Base-by-base conservation (phyloP, 2,113 vertebrate genomes). In the Myrmecobius fasciatus region DNA sequence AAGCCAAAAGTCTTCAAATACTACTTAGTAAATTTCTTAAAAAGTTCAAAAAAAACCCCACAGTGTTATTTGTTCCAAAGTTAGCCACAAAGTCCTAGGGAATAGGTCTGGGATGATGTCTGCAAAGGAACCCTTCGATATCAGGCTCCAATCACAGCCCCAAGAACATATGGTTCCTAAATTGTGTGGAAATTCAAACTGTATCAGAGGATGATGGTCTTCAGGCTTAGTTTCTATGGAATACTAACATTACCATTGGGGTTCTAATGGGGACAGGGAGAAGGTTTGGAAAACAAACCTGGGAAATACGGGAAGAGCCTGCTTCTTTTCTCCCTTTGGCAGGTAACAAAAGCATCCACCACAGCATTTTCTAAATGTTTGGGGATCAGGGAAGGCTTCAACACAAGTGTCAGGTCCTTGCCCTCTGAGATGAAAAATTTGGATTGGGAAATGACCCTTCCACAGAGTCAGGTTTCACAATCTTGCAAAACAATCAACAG, bases 301-400 rank as follows among this genome's bases (percentile, higher is more conserved):
- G 36, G 14, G 89, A 60, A 91, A 95, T 43, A 49, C 25, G 11
- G 51, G 17, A 56, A 75, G 48, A 53, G 49, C 2, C 11, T 47
- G 52, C 0, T n/a, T 54, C 48, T 49, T 25, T 52, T 31, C 43
- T 89, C 9, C 2, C 10, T 0, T 49, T 36, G 36, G 91, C 8
- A 43, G 36, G 20, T 83, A 91, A 53, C 53, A 52, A 75, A 22
- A 67, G 52, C 28, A n/a, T 24, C n/a, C 31, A 1, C 36, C 3
- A 1, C 0, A 10, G 12, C 17, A 0, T 43, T 83, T 49, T 0
- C 7, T 8, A 48, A 22, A 31, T n/a, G n/a, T 0, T 0, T 0
- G 9, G 43, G 25, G 1, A 47, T 46, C 91, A 43, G 17, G 24
- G 25, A 47, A 60, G 11, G 48, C 67, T 49, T 51, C 48, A 36